Base-by-base conservation (phyloP, 2,888 invertebrate genomes). In the Calameuta idolon region DNA sequence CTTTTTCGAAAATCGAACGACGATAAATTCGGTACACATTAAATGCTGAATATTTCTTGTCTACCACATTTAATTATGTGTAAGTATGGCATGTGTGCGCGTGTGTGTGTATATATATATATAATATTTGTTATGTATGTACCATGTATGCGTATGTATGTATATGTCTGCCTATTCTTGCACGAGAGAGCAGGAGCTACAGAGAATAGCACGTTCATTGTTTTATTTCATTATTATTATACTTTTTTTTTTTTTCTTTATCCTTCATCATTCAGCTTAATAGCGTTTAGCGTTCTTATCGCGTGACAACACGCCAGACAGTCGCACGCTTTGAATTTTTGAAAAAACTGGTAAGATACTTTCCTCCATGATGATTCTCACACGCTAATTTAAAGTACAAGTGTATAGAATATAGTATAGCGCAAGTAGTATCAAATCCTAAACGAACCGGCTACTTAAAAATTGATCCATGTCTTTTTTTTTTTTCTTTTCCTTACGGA, bases 381-480 rank as follows among this genome's bases (percentile, higher is more conserved):
- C 75, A 69, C 35, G 55, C 35, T 68, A 74, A 34, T 37, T 69
- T 69, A 69, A 55, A 55, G 23, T 55, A 55, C 55, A 55, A 55
- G 55, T 55, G 30, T 37, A 35, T 30, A 37, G 30, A 74, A 76
- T 76, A 78, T 78, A 71, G 71, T 33, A 71, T 31, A 71, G 31
- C 31, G 71, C 55, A 33, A 31, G 71, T 84, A 83, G 84, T 85
- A 85, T 86, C 84, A 86, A 85, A 87, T 84, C 78, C 83, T 83
- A 83, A 83, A 81, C 76, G 79, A 85, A 84, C 82, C 81, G 81
- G 81, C 83, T 86, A 86, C 83, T 76, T 81, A 84, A 77, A 86
- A 86, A 86, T 86, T 86, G 85, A 83, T 87, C 87, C 85, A 84
- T 85, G 82, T 82, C 37, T 37, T 86, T 73, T 82, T 82, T n/a